A percentile compares a stretch with the other conserved stretches of the same genome.
Evolutionary conservation across 2,888 invertebrate genomes (phyloP).

Genomic region (Hirudinaria manillensis): DNA sequence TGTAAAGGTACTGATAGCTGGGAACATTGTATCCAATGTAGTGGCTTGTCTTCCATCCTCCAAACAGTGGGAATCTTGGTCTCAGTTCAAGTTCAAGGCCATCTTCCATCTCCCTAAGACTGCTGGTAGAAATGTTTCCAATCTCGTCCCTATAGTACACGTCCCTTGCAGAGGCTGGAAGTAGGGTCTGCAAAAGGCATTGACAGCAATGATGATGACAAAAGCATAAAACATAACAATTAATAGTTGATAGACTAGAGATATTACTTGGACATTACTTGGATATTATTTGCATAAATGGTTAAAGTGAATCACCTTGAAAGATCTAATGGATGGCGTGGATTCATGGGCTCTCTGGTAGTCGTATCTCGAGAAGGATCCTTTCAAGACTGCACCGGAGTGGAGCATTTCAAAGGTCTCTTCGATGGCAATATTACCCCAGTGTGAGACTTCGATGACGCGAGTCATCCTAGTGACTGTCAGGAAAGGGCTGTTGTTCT

Average conservation of each 20-base stretch:
- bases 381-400: slow-evolving; percentile 84
- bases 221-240: background rate
- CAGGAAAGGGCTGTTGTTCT: slow-evolving; percentile 91
- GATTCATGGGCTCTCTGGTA: slow-evolving; percentile 86
- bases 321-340: slow-evolving; percentile 81
- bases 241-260: background rate
- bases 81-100: slow-evolving; percentile 90
- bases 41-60: slow-evolving; percentile 97
- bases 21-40: slow-evolving; percentile 94
- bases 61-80: slow-evolving; percentile 93
- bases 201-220: background rate
- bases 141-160: slow-evolving; percentile 97
- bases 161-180: slow-evolving; percentile 79
- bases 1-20: slow-evolving; percentile 67
- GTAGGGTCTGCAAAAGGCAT: slow-evolving; percentile 56
- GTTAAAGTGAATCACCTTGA: slow-evolving; percentile 62
- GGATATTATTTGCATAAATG: background rate
- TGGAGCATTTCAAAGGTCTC: slow-evolving; percentile 86
- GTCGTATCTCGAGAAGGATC: slow-evolving; percentile 92
- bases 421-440: slow-evolving; percentile 97
- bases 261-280: background rate
- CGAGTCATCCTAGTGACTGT: slow-evolving; percentile 82
- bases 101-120: slow-evolving; percentile 78
- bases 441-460: slow-evolving; percentile 90
- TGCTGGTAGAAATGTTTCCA: slow-evolving; percentile 94